Evolutionary conservation across 2,113 vertebrate species (phyloP), one percentile per base, ranked within the genome.

Genomic region (Gavialis gangeticus): DNA sequence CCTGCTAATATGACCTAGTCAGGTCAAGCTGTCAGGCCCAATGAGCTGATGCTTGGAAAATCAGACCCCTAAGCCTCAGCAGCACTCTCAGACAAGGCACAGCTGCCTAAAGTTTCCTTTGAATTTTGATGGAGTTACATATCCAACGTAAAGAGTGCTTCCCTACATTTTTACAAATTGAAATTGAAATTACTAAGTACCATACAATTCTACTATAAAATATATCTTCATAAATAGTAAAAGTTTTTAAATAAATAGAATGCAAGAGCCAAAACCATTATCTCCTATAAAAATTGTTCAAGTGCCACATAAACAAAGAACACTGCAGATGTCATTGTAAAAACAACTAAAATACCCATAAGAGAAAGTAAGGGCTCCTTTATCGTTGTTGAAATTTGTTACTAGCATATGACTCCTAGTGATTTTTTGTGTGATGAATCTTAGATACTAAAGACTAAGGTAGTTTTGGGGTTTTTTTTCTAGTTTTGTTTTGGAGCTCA

Each of bases 181-280:
- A 5, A 57, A 62, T 0, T 3, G 59, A 66, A 54, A 63, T 15
- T 2, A 12, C 71, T 5, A 27, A 5, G 10, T 11, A 54, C 12
- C 67, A 1, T 1, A 11, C 34, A 37, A 58, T 4, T 56, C 30
- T 67, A 76, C 30, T 2, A 1, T 10, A 18, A 56, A 30, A 67
- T 5, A 1, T 2, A 24, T 30, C 14, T 18, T 56, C 4, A 25
- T 3, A 4, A 1, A 10, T 2, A 1, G 9, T 55, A 6, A 2
- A 0, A 37, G 19, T 10, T 18, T 67, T 46, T 73, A 25, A 27
- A 18, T 1, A 55, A n/a, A 12, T 10, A 63, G 21, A 71, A 30
- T 0, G 4, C 58, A 67, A 77, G 59, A 21, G 75, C 54, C 75
- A 63, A 73, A 56, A 17, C 15, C 34, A 2, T 3, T 27, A 67